Percentiles rank a stretch among this genome's conserved stretches.
phyloP scores from a whole-genome alignment of 1,140 invertebrate genomes.

The Maniola jurtina region DNA sequence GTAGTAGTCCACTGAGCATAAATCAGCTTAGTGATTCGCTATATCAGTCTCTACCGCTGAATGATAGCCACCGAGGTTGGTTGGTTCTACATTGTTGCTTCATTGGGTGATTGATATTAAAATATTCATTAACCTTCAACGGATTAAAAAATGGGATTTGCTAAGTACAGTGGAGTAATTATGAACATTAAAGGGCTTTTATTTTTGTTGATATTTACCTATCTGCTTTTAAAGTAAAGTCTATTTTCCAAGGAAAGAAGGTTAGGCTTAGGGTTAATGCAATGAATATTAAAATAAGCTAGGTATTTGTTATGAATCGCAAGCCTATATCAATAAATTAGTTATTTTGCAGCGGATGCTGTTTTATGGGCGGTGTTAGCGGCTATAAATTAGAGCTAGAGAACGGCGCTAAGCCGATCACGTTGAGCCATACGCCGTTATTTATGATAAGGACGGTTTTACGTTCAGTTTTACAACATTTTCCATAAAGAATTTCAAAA shows the following conservation, averaged over 20 bases:
- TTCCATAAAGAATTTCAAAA: neutral
- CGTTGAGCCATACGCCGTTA: conserved; percentile 10
- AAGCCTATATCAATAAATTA: conserved; percentile 21
- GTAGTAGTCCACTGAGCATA: too few relatives aligned
- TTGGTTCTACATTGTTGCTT: too few relatives aligned
- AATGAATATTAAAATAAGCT: conserved; percentile 6
- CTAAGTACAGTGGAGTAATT: too few relatives aligned
- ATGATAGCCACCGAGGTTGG: too few relatives aligned
- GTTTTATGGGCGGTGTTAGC: conserved; percentile 21
- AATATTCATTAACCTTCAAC: too few relatives aligned
- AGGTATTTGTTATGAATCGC: conserved; percentile 14
- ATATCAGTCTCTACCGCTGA: too few relatives aligned
- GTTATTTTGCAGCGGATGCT: conserved; percentile 18
- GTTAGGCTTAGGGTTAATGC: neutral
- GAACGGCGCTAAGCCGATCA: conserved; percentile 24
- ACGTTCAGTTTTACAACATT: conserved; percentile 4
- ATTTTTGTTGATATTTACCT: neutral
- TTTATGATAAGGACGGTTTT: conserved; percentile 9
- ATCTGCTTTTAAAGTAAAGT: too few relatives aligned
- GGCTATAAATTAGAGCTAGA: conserved; percentile 23
- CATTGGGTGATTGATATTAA: too few relatives aligned
- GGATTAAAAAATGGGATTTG: too few relatives aligned
- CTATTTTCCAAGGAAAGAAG: too few relatives aligned
- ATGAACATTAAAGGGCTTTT: too few relatives aligned
- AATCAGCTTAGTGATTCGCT: too few relatives aligned